Conservation (phyloP, 2,888 invertebrate genomes). For the Lochmaea capreae region DNA sequence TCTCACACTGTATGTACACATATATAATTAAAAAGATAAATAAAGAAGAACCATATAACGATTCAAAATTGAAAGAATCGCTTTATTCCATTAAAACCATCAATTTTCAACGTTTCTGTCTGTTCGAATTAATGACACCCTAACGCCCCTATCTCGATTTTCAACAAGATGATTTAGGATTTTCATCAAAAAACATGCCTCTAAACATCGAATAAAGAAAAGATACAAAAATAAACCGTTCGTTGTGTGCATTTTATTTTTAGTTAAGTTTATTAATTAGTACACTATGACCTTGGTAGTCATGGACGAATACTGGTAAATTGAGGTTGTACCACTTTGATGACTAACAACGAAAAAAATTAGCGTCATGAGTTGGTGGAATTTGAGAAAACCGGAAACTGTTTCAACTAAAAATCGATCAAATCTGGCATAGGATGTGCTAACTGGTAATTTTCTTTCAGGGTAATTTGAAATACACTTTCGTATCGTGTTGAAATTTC, state of each 20-base stretch:
- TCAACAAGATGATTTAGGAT: slow-evolving; percentile 6
- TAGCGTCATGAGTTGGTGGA: slow-evolving; percentile 6
- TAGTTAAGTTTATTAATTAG: slow-evolving; percentile 29
- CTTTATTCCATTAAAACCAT: slow-evolving; percentile 3
- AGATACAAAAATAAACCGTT: slow-evolving; percentile 20
- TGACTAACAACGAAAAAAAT: slow-evolving; percentile 5
- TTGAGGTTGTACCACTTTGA: slow-evolving; percentile 26
- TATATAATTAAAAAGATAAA: too few species aligned
- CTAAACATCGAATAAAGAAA: slow-evolving; percentile 15
- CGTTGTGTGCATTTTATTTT: slow-evolving; percentile 37
- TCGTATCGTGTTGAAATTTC: background rate
- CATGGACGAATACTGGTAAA: slow-evolving; percentile 36
- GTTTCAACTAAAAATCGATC: too few species aligned
- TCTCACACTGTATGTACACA: too few species aligned
- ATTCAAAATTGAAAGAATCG: slow-evolving; percentile 1
- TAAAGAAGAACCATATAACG: background rate
- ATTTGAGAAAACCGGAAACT: background rate
- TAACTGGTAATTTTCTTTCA: background rate
- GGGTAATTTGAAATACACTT: background rate
- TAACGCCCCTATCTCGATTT: slow-evolving; percentile 10
- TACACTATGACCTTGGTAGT: slow-evolving; percentile 34
- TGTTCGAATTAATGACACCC: slow-evolving; percentile 5
- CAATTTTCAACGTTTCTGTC: background rate
- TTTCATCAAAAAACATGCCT: slow-evolving; percentile 8
- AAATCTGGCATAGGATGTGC: too few species aligned